Evolutionary conservation across 2,797 vertebrate species (phyloP), one percentile per base, ranked within the genome.

Genomic region (Ceryle rudis): DNA sequence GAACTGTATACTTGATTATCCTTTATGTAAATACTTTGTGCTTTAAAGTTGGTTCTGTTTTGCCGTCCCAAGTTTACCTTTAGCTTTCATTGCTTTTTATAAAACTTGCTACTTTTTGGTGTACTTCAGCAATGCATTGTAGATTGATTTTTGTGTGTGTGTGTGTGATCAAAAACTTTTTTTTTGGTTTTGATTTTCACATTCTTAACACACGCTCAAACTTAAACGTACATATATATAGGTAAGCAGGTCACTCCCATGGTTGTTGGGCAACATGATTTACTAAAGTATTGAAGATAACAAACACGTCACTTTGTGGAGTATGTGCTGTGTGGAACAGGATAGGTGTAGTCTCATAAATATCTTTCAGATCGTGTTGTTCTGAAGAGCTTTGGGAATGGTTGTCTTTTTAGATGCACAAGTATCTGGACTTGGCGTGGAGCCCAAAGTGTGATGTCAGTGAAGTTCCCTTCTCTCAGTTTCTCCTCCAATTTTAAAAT

Each of bases 171-270:
- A 15, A 11, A 88, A 71, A n/a, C n/a, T 18, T 41, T 57, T 11
- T 33, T 47, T 77, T 51, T 71, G 3, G 0, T 20, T 79, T 92
- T 87, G 39, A 55, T 93, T 73, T 23, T 94, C 22, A n/a, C 2
- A 2, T 82, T 91, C 35, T 82, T 84, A 42, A 82, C 44, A 28
- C 25, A 29, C 11, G 18, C 1, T 1, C 18, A 10, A 20, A 78
- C 47, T 55, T 61, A 46, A 81, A 54, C 54, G 10, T 52, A 31
- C 1, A 0, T 62, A 23, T 67, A 58, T 91, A 16, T 82, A 73
- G 79, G 89, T 89, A 89, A 91, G 75, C 60, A 94, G 81, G 87
- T 94, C 60, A 49, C 81, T 97, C 91, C 89, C 84, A 35, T 91
- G 64, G 42, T 15, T 82, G 14, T 96, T 95, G 64, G 28, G 89